phyloP scores from a whole-genome alignment of 2,113 vertebrate genomes.

The Hydrochoerus hydrochaeris region DNA sequence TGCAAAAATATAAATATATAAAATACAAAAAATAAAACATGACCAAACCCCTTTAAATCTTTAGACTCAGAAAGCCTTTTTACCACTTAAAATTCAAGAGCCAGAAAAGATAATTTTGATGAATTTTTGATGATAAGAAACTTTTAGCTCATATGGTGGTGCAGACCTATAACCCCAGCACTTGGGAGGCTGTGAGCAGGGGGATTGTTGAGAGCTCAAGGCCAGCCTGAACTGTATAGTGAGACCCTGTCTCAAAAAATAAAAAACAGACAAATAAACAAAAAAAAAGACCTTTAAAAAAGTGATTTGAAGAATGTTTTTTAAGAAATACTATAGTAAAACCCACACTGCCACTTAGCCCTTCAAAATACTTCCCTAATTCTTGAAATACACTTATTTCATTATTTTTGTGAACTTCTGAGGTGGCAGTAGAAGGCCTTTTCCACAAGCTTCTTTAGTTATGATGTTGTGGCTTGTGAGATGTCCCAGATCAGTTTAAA shows the following conservation, averaged over 20 bases:
- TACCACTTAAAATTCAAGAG: slow-evolving; percentile 21
- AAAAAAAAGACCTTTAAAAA: background rate
- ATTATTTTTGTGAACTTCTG: background rate
- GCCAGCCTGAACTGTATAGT: background rate
- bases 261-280: background rate
- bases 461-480: background rate
- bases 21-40: background rate
- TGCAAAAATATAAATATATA: background rate
- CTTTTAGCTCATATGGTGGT: background rate
- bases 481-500: background rate
- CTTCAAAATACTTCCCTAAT: background rate
- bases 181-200: background rate
- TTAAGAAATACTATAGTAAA: background rate
- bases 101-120: background rate
- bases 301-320: background rate
- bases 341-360: background rate
- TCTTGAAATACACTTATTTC: background rate
- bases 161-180: background rate
- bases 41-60: background rate
- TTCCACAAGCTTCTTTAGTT: background rate
- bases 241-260: background rate
- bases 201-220: background rate
- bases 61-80: background rate
- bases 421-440: background rate
- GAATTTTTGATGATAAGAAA: background rate